These are phyloP conservation scores for Polypterus bichir DNA, from an alignment of 2,113 vertebrate genomes.

Conservation along the genomic window DNA sequence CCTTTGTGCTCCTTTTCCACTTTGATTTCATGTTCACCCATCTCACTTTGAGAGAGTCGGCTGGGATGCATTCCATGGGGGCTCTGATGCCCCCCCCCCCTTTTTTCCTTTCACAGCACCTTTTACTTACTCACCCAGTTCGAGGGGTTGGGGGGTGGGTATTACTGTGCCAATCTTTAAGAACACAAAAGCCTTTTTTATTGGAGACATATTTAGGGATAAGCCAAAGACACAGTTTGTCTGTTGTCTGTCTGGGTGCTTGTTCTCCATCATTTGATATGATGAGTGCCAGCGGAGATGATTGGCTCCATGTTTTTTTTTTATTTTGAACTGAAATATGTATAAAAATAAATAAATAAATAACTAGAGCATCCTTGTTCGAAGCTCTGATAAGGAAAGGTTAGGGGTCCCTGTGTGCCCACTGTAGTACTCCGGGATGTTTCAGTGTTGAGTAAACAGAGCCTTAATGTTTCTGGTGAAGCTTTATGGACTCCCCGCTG, in stretches of 20 bases:
- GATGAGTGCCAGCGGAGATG: no score
- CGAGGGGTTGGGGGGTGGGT: conserved; percentile 18
- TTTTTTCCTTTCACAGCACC: background rate
- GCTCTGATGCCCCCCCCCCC: conserved; percentile 6
- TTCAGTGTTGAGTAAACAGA: conserved; percentile 56
- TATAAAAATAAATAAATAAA: no score
- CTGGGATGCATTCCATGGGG: conserved; percentile 32
- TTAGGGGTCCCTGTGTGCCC: no score
- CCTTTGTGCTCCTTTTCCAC: conserved; percentile 54
- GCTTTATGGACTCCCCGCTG: conserved; percentile 81
- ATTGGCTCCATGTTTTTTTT: no score
- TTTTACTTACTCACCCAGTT: conserved; percentile 3
- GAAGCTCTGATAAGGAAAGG: no score
- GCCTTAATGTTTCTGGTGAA: conserved; percentile 33
- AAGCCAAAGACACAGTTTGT: no score
- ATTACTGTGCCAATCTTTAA: conserved; percentile 46
- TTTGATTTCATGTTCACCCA: conserved; percentile 55
- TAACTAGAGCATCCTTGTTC: no score
- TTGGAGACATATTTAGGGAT: no score
- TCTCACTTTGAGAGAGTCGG: conserved; percentile 28
- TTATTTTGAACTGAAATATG: no score
- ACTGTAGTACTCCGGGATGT: conserved; percentile 33
- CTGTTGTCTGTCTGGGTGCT: no score
- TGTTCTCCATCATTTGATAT: no score
- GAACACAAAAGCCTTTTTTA: no score